phyloP scores from a whole-genome alignment of 2,113 vertebrate species.

The Apteryx mantelli region DNA sequence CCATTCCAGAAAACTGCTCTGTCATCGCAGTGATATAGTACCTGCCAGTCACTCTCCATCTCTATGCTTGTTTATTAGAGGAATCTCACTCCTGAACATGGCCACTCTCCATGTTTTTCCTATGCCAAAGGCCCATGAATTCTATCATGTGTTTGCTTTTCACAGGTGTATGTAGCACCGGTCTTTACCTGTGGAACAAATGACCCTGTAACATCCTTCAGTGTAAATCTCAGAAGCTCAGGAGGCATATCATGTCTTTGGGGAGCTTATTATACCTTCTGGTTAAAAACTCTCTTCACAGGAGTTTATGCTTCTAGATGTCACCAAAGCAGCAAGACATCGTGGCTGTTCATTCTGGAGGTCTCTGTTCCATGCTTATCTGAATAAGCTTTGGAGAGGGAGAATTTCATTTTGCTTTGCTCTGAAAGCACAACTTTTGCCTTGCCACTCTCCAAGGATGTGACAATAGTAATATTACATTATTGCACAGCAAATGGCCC shows the following conservation, averaged over 20 bases:
- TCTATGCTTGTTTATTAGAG: too few relatives aligned
- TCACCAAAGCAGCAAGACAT: background rate
- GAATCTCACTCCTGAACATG: too few relatives aligned
- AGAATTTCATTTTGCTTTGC: conserved; percentile 18
- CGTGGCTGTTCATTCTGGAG: background rate
- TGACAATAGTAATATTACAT: conserved; percentile 1
- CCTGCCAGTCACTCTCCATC: too few relatives aligned
- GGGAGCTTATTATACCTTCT: background rate
- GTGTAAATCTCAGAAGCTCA: too few relatives aligned
- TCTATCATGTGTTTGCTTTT: background rate
- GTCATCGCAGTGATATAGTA: too few relatives aligned
- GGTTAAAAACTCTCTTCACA: background rate
- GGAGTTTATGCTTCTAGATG: background rate
- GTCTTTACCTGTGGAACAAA: background rate
- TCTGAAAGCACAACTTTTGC: conserved; percentile 7
- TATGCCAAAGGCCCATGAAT: background rate
- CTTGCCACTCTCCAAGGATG: conserved; percentile 3
- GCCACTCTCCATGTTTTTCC: too few relatives aligned
- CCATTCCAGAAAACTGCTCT: too few relatives aligned
- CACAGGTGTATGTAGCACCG: background rate
- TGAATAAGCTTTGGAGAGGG: background rate
- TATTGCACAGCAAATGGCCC: background rate
- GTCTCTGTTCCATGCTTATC: background rate
- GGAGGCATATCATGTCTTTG: background rate
- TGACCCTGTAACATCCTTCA: background rate